These are phyloP conservation scores for Scartelaos histophorus DNA, from an alignment of 2,113 vertebrate species.

Conservation along the genomic window DNA sequence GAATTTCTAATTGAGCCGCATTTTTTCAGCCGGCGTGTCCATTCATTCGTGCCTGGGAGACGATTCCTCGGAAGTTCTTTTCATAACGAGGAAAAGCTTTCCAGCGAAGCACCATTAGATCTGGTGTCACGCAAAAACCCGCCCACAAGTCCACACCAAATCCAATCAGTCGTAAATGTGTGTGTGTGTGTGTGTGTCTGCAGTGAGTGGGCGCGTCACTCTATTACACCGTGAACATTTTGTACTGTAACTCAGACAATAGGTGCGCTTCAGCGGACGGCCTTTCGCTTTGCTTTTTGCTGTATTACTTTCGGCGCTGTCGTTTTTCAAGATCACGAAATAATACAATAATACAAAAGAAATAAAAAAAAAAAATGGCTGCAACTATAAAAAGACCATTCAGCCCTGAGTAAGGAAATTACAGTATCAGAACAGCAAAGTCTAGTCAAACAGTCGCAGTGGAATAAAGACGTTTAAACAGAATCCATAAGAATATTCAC, in stretches of 20 bases:
- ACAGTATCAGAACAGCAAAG: not conserved
- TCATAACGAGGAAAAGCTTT: not conserved
- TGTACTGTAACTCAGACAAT: conserved; percentile 1
- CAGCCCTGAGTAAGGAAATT: not conserved
- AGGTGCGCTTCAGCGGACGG: not conserved
- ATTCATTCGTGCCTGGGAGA: not conserved
- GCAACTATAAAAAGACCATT: too few species aligned
- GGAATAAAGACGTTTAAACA: not conserved
- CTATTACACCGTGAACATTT: not conserved
- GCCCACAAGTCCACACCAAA: not conserved
- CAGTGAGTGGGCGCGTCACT: not conserved
- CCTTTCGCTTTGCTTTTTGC: not conserved
- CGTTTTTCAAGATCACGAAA: too few species aligned
- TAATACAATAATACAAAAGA: too few species aligned
- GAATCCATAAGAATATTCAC: too few species aligned
- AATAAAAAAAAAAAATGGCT: too few species aligned
- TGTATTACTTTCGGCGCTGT: too few species aligned
- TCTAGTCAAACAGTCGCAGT: not conserved
- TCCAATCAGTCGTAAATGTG: not conserved
- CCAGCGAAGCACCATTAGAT: not conserved
- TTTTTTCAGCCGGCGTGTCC: not conserved
- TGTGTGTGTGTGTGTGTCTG: not conserved
- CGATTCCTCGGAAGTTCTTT: not conserved
- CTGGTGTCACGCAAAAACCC: not conserved
- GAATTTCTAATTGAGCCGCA: not conserved